Percentiles rank a stretch among this genome's conserved stretches.
Evolutionary conservation across 92 coral and sea anemone species (phyloP).

Genomic region (Montipora capitata): DNA sequence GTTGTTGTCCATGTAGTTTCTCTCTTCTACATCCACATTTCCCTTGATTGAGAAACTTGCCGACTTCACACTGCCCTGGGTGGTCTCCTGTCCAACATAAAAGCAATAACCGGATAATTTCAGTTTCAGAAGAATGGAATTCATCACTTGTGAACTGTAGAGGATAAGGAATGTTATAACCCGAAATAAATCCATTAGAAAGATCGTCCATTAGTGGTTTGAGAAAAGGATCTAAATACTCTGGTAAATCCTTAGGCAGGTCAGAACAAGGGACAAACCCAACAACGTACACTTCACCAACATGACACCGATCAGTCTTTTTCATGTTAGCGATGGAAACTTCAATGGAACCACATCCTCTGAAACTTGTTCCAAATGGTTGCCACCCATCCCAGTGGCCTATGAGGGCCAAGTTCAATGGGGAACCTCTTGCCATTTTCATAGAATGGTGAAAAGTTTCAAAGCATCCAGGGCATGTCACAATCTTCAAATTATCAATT

Average conservation of each 20-base stretch:
- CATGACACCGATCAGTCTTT: constrained; percentile 72
- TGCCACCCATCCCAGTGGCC: constrained; percentile 90
- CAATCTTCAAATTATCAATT: too few species aligned
- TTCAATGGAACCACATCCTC: constrained; percentile 76
- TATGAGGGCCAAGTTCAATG: too few species aligned
- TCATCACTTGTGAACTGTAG: constrained; percentile 15
- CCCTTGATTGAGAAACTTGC: constrained; percentile 68
- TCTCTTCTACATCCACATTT: constrained; percentile 80
- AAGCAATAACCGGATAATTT: constrained; percentile 67
- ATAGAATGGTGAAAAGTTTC: constrained; percentile 65
- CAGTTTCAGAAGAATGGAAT: constrained; percentile 22
- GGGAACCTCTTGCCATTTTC: constrained; percentile 63
- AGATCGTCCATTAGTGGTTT: constrained; percentile 73
- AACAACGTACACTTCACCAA: constrained; percentile 73
- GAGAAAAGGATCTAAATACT: constrained; percentile 63
- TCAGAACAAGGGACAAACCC: constrained; percentile 70
- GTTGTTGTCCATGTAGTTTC: constrained; percentile 74
- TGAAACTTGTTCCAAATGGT: too few species aligned
- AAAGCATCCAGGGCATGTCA: constrained; percentile 77
- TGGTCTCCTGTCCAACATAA: constrained; percentile 83
- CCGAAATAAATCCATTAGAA: constrained; percentile 70
- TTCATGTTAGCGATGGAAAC: constrained; percentile 73
- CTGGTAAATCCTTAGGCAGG: constrained; percentile 62
- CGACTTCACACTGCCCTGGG: constrained; percentile 81
- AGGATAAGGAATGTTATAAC: constrained; percentile 48